phyloP scores from a whole-genome alignment of 2,113 vertebrate species.

The Otus sunia region DNA sequence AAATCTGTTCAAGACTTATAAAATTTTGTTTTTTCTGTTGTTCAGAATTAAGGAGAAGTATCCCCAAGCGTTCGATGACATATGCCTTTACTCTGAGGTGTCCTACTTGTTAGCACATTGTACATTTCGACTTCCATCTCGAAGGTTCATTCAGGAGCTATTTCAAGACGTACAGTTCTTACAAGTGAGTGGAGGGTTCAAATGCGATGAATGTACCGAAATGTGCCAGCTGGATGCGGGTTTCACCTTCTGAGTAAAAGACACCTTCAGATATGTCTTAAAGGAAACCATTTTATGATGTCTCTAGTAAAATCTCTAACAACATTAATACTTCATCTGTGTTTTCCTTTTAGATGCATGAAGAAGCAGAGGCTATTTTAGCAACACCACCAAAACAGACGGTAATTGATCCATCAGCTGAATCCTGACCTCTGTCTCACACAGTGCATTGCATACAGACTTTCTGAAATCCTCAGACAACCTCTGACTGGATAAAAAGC shows the following conservation, averaged over 20 bases:
- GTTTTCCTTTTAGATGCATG: constrained; percentile 84
- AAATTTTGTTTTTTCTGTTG: not conserved
- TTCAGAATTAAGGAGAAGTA: constrained; percentile 98
- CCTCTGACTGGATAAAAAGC: constrained; percentile 54
- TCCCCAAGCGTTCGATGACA: constrained; percentile 95
- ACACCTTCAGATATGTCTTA: not conserved
- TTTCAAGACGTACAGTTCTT: constrained; percentile 98
- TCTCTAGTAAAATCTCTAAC: not conserved
- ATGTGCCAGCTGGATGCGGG: not conserved
- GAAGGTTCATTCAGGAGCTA: constrained; percentile 97
- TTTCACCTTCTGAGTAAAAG: not conserved
- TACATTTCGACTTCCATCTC: constrained; percentile 92
- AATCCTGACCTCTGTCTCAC: constrained; percentile 82
- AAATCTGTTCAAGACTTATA: not conserved
- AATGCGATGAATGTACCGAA: not conserved
- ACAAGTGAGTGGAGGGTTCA: constrained; percentile 77
- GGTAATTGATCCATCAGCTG: constrained; percentile 72
- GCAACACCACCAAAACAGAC: constrained; percentile 80
- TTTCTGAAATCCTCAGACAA: constrained; percentile 42
- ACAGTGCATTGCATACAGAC: constrained; percentile 15
- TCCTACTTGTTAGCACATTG: constrained; percentile 93
- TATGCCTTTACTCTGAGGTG: constrained; percentile 98
- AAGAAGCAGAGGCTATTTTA: constrained; percentile 94
- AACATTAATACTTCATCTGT: not conserved
- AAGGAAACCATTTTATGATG: not conserved